Conservation (phyloP, 2,888 invertebrate species). For the Brachyopa scutellaris region DNA sequence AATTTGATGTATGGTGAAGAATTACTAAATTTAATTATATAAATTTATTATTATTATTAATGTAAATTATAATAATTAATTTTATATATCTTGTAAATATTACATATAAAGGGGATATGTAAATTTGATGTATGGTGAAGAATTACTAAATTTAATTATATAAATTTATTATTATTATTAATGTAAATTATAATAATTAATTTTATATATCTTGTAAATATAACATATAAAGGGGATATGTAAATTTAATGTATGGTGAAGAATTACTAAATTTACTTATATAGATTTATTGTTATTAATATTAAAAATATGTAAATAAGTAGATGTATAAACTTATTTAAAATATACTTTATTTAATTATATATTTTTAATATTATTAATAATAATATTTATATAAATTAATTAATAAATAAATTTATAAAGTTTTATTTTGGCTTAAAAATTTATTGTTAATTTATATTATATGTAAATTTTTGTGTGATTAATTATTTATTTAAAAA, state of each 20-base stretch:
- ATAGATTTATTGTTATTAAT: too few species aligned
- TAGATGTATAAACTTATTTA: too few species aligned
- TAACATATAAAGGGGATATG: too few species aligned
- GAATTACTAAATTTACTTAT: too few species aligned
- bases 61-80: too few species aligned
- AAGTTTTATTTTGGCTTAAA: constrained; percentile 83
- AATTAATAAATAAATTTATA: constrained; percentile 78
- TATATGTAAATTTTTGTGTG: constrained; percentile 84
- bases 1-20: too few species aligned
- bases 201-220: neutral
- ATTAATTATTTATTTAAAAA: constrained; percentile 81
- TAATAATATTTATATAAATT: constrained; percentile 73
- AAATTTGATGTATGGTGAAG: too few species aligned
- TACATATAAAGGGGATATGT: too few species aligned
- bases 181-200: neutral
- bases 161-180: constrained; percentile 6
- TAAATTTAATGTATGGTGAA: constrained; percentile 1
- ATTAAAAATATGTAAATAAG: too few species aligned
- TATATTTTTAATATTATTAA: constrained; percentile 37
- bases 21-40: too few species aligned
- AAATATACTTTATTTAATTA: constrained; percentile 66
- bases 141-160: constrained; percentile 3
- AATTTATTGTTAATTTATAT: constrained; percentile 83
- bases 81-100: too few species aligned
- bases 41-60: too few species aligned